Evolutionary conservation across 1,140 invertebrate genomes (phyloP), one percentile per base, ranked within the genome.

Genomic region (Calephelis virginiensis): DNA sequence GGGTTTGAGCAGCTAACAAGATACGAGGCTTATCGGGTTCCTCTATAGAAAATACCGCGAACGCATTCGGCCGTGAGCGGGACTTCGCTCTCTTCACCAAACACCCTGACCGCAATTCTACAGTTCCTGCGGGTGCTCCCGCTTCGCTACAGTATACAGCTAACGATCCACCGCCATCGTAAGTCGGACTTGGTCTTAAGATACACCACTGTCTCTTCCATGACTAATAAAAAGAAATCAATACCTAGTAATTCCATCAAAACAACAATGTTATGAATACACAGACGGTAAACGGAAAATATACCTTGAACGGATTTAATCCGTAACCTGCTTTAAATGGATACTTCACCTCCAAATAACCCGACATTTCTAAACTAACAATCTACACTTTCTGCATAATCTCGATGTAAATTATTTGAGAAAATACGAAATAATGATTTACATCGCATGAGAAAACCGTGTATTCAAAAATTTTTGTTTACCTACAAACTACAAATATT

Each of bases 121-220:
- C 80, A 8, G 76, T 76, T 0, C 86, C 86, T 28, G 84, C 86
- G 9, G 88, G 67, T 56, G 88, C 82, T 11, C 87, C 87, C 6
- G 87, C 86, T 64, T 89, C 86, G 71, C 82, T 88, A 70, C 83
- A 85, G 67, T 90, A 90, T 11, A 90, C 83, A 56, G 86, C 88
- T 46, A 90, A 66, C 0, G 81, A 84, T 6, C 86, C 85, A 43
- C 86, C 83, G 13, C 87, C 86, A 38, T 74, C 70, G 63, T 76
- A 79, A 48, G 80, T 85, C 14, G 83, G 74, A 64, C 83, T 85
- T 49, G 87, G 87, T 62, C 87, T 69, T 70, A 90, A 73, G 68
- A 90, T 90, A 74, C 86, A 89, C 87, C 87, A 90, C 74, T 89
- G 87, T 79, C 81, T 84, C 68, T 89, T 89, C 88, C 88, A 90